Evolutionary conservation across 2,888 invertebrate genomes (phyloP).

Genomic region (Lithodes maja): DNA sequence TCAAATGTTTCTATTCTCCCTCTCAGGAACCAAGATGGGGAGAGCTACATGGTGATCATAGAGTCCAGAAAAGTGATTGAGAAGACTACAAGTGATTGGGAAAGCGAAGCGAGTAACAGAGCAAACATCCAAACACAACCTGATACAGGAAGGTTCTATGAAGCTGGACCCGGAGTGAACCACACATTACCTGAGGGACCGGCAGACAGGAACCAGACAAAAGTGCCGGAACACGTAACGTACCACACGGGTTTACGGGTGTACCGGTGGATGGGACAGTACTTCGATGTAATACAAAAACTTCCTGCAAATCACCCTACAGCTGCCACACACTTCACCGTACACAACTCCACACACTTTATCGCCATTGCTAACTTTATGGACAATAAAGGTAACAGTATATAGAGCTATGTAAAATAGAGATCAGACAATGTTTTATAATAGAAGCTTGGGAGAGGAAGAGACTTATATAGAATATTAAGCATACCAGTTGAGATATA

Average conservation of each 20-base stretch:
- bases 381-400: constrained; percentile 41
- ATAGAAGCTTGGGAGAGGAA: too few species aligned
- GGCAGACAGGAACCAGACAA: not conserved
- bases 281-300: constrained; percentile 38
- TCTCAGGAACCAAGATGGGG: not conserved
- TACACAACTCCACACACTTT: not conserved
- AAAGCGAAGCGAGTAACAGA: too few species aligned
- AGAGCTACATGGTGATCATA: not conserved
- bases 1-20: too few species aligned
- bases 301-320: constrained; percentile 1
- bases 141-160: too few species aligned
- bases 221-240: not conserved
- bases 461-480: too few species aligned
- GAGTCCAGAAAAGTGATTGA: not conserved
- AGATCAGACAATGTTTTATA: too few species aligned
- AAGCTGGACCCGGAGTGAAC: too few species aligned
- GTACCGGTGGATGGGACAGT: constrained; percentile 31
- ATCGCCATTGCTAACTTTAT: constrained; percentile 38
- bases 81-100: not conserved
- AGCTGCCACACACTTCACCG: constrained; percentile 22
- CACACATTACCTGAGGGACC: not conserved
- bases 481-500: too few species aligned
- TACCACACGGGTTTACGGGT: constrained; percentile 24
- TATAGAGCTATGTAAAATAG: too few species aligned
- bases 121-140: too few species aligned